These are phyloP conservation scores for Sciaenops ocellatus DNA, from an alignment of 2,797 vertebrate species.

Conservation along the genomic window DNA sequence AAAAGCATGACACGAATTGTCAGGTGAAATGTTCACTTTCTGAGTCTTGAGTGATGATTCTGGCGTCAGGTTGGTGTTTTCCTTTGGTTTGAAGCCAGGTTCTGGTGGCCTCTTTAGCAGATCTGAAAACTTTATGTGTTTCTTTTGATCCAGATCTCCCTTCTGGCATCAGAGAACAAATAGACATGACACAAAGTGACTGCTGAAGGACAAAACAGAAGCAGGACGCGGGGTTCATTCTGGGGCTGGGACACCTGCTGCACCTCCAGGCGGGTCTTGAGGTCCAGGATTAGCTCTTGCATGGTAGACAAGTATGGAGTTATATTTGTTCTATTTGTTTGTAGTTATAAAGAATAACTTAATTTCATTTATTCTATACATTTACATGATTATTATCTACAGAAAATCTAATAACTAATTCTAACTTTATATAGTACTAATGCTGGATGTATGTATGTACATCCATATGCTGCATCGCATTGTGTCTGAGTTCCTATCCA, in stretches of 20 bases:
- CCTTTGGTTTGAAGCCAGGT: slow-evolving; percentile 24
- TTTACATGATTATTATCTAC: too few relatives aligned
- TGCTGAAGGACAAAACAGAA: slow-evolving; percentile 14
- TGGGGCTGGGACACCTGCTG: slow-evolving; percentile 19
- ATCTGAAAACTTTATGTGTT: slow-evolving; percentile 14
- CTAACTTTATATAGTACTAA: background rate
- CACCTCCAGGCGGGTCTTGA: slow-evolving; percentile 45
- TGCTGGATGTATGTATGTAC: background rate
- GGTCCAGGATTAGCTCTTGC: slow-evolving; percentile 32
- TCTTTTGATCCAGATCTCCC: background rate
- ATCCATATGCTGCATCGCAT: too few relatives aligned
- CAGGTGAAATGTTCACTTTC: slow-evolving; percentile 30
- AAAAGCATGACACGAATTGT: slow-evolving; percentile 12
- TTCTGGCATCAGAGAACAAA: slow-evolving; percentile 10
- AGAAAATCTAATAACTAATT: background rate
- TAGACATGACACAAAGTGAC: background rate
- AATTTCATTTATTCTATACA: background rate
- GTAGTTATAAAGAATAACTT: too few relatives aligned
- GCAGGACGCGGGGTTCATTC: background rate
- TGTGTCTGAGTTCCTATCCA: too few relatives aligned
- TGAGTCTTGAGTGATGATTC: slow-evolving; percentile 45
- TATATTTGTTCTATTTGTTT: background rate
- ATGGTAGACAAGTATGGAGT: background rate
- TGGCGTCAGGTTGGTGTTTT: slow-evolving; percentile 63
- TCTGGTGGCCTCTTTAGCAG: slow-evolving; percentile 43